Base-by-base conservation (phyloP, 2,113 vertebrate species). In the rat (Rattus norvegicus) region DNA sequence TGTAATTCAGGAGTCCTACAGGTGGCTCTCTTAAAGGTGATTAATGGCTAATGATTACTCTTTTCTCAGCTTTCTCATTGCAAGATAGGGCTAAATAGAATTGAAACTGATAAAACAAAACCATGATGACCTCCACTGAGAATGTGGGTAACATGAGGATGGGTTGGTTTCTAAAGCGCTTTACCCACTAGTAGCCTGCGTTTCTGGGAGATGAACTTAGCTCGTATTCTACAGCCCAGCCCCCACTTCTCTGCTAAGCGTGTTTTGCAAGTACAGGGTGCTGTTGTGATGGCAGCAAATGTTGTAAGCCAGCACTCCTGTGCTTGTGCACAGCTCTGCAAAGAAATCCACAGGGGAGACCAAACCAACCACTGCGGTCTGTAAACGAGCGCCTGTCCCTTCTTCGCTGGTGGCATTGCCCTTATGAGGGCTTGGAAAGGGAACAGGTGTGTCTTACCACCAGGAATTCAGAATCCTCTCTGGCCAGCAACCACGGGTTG, bases 311-410 rank as follows among this genome's bases (percentile, higher is more conserved):
- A 79, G 54, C 89, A 76, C 88, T 73, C 61, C 61, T 4, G 9
- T 96, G 94, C 95, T 93, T 97, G 93, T 77, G 56, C 75, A 77
- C 0, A 24, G 92, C 88, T 95, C 96, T 56, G 91, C 85, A 93
- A 94, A 88, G 95, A 92, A 96, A 75, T 59, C 96, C 54, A 0
- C 67, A 73, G 80, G 63, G 49, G 88, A 67, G 70, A 87, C 70
- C 79, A 93, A 96, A 94, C 95, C 80, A 61, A 10, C 76, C 88
- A 81, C 95, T 97, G 88, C 94, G 95, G 96, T 92, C 61, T 88
- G 88, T 80, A 96, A 96, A 93, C 90, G 93, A 93, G 90, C 61
- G 93, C 96, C 88, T 93, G 4, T 84, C 28, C 54, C 56, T 83
- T 73, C 87, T 87, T 76, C 80, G 84, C 92, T 79, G 79, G 93